Evolutionary conservation across 2,888 invertebrate species (phyloP), one percentile per base, ranked within the genome.

Genomic region (Xanthorhoe designata): DNA sequence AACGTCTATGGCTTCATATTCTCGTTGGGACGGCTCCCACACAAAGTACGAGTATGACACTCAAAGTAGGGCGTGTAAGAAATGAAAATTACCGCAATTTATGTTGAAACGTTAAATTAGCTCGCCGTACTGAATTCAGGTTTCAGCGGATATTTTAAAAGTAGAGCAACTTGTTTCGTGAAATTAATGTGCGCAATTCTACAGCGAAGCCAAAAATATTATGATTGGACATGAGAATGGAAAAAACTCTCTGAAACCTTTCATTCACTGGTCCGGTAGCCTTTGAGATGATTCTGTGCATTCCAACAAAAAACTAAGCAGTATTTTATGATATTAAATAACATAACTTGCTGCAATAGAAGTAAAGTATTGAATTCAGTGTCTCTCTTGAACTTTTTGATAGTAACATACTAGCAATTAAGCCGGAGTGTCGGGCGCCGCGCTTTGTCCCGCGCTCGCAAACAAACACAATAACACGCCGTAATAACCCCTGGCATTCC

Each of bases 401-500:
- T 32, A 64, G 58, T 52, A 53, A 19, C 47, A 24, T 38, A 54
- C 38, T 38, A 64, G 35, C 58, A 64, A 64, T 64, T 64, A 64
- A 63, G 63, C 47, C 18, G 17, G 10, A 61, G 56, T 57, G 52
- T 45, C n/a, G 56, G 51, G 57, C 45, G 55, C 52, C 57, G 58
- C 63, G 52, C 64, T 49, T 59, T 59, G 58, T 64, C 58, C 58
- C 58, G 6, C 57, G 13, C 53, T 29, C 49, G 17, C 60, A 60
- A 58, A 54, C 60, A 61, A 65, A 61, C 60, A 61, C 65, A 66
- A 66, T 66, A 61, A 57, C 66, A 38, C 52, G 29, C 53, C 29
- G 57, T 61, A 61, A 65, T 65, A 65, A 57, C 61, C 61, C 56
- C 51, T 53, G 57, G 49, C 61, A 66, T 57, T 66, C 66, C 57